A percentile compares a stretch with the other conserved stretches of the same genome.
Conservation (phyloP, 2,888 invertebrate genomes). For the Sisyra nigra region DNA sequence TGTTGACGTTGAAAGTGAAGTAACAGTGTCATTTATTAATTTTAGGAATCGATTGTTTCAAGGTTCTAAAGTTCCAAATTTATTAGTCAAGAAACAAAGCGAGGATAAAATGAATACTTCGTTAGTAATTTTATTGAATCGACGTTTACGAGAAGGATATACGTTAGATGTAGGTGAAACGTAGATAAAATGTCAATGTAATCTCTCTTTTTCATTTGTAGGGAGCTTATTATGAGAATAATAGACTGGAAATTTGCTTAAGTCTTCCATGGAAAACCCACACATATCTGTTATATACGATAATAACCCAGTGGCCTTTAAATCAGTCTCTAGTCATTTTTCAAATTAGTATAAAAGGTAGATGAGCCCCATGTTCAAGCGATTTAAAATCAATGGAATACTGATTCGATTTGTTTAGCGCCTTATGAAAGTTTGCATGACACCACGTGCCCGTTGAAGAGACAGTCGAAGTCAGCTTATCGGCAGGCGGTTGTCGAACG, state of each 20-base stretch:
- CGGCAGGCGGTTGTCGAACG: slow-evolving; percentile 46
- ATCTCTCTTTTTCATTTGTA: slow-evolving; percentile 18
- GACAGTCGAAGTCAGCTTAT: slow-evolving; percentile 43
- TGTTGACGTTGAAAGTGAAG: too few species aligned
- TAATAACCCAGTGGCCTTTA: slow-evolving; percentile 42
- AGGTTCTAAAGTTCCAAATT: slow-evolving; percentile 33
- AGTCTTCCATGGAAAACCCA: slow-evolving; percentile 56
- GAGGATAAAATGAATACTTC: slow-evolving; percentile 44
- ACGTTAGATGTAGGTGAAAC: slow-evolving; percentile 34
- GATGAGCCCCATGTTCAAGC: too few species aligned
- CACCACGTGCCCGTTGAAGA: slow-evolving; percentile 46
- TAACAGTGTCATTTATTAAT: too few species aligned
- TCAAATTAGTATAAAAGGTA: slow-evolving; percentile 26
- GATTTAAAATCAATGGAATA: neutral
- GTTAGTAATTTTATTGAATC: slow-evolving; percentile 47
- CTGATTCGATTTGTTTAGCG: slow-evolving; percentile 24
- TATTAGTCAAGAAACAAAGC: slow-evolving; percentile 43
- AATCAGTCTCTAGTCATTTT: slow-evolving; percentile 24
- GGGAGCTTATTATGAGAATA: slow-evolving; percentile 33
- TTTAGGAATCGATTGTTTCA: slow-evolving; percentile 37
- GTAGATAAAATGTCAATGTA: neutral
- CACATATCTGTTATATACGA: slow-evolving; percentile 50
- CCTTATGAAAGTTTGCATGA: slow-evolving; percentile 62
- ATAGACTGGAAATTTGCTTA: slow-evolving; percentile 42
- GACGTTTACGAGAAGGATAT: slow-evolving; percentile 62